Base-by-base conservation (phyloP, 2,797 vertebrate species). In the Octomys mimax region DNA sequence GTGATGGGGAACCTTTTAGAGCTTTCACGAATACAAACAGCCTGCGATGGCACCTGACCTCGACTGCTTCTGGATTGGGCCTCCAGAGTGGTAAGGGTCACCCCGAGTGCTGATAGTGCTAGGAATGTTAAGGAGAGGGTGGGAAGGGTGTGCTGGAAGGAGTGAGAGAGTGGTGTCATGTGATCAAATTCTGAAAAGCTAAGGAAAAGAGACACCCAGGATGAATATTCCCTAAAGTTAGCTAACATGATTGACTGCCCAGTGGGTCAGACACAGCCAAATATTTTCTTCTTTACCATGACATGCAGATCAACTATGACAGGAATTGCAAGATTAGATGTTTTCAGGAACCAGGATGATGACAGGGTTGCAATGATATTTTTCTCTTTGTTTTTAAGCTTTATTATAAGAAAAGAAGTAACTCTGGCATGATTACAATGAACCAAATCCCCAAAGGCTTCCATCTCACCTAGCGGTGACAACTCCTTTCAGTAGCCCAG, bases 311-410 rank as follows among this genome's bases (percentile, higher is more conserved):
- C 49, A 95, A 75, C 22, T 82, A 13, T 54, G 36, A n/a, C 39
- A 91, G 61, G 87, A 89, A 91, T 64, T 68, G 19, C 57, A 92
- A 92, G 78, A 33, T 73, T 70, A 26, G 62, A 31, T 75, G 33
- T 62, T 18, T 75, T 4, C 5, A n/a, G 36, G n/a, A 5, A 11
- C 42, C 59, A 78, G 8, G 22, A 39, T 49, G 1, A 39, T 26
- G 31, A 62, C n/a, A 42, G n/a, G 4, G 42, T 84, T 87, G 18
- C 42, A 73, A 84, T 73, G 90, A 87, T 62, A 18, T 16, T 46
- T 81, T 84, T 79, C 57, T 68, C 21, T 86, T 86, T 73, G 6
- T 68, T 82, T 95, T 68, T 94, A 91, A 71, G 57, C 42, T 70
- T 11, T 81, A 59, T 33, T 71, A 3, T 24, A 36, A 62, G 86